Conservation (phyloP, 2,113 vertebrate genomes). For the Ceuthmochares aereus region DNA sequence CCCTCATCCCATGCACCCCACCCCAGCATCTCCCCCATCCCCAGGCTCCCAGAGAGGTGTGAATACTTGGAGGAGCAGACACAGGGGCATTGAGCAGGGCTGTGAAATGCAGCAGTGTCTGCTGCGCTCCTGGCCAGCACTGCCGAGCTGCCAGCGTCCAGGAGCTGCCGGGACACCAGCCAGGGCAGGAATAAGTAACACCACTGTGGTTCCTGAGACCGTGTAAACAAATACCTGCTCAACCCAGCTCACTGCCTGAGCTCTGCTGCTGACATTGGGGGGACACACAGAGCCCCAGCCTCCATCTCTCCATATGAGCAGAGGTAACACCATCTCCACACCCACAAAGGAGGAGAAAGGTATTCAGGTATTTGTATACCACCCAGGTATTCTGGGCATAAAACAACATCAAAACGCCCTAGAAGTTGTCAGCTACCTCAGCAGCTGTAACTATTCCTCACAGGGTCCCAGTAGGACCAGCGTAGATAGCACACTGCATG, state of each 20-base stretch:
- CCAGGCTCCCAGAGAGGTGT: neutral
- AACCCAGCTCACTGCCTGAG: neutral
- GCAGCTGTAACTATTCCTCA: neutral
- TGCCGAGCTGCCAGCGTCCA: neutral
- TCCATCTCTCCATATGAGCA: accelerated
- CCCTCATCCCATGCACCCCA: accelerated
- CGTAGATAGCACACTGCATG: accelerated
- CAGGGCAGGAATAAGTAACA: conserved; percentile 59
- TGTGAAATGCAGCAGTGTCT: conserved; percentile 16
- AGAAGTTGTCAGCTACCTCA: neutral
- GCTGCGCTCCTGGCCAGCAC: neutral
- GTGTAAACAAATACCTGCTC: conserved; percentile 43
- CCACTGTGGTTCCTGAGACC: conserved; percentile 46
- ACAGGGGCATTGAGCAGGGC: conserved; percentile 31
- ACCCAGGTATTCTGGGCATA: neutral
- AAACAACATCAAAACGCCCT: neutral
- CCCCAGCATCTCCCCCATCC: accelerated
- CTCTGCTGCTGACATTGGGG: neutral
- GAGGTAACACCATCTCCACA: neutral
- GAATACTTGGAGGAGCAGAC: neutral
- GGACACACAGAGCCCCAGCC: neutral
- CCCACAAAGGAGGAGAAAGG: accelerated
- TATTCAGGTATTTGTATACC: accelerated
- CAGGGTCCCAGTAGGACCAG: accelerated
- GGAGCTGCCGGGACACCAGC: conserved; percentile 49